A percentile compares a stretch with the other conserved stretches of the same genome.
phyloP scores from a whole-genome alignment of 2,888 invertebrate genomes.

The Habrosyne pyritoides region DNA sequence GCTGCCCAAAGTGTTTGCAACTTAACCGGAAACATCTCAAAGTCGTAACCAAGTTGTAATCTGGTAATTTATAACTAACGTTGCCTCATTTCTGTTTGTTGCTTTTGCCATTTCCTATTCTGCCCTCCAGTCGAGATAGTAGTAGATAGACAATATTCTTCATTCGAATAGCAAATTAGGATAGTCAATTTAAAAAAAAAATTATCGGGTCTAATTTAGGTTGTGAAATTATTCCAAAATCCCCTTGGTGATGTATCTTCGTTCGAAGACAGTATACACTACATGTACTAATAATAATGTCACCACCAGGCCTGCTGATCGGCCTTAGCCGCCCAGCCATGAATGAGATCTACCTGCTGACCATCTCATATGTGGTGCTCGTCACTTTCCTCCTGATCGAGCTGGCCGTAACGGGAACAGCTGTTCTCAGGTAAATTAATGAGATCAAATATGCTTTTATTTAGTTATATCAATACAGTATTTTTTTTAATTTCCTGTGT shows the following conservation, averaged over 20 bases:
- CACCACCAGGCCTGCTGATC: conserved; percentile 86
- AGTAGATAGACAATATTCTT: no score
- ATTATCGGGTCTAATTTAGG: no score
- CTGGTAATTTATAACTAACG: neutral
- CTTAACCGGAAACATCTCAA: neutral
- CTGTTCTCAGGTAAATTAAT: conserved; percentile 63
- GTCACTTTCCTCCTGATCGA: conserved; percentile 90
- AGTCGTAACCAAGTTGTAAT: neutral
- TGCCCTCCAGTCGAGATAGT: no score
- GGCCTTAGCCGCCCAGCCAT: conserved; percentile 92
- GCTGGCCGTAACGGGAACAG: conserved; percentile 76
- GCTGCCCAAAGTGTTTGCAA: neutral
- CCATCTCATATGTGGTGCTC: conserved; percentile 92
- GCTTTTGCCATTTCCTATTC: conserved; percentile 5
- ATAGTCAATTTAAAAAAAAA: no score
- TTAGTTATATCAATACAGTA: no score
- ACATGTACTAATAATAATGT: conserved; percentile 15
- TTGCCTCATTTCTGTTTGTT: neutral
- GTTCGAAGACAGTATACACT: no score
- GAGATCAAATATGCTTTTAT: no score
- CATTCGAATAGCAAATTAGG: no score
- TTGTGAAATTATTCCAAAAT: no score
- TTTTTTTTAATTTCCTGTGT: no score
- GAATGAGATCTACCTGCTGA: conserved; percentile 93
- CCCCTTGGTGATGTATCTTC: no score